phyloP scores from a whole-genome alignment of 2,113 vertebrate genomes.

The Ranitomeya variabilis region DNA sequence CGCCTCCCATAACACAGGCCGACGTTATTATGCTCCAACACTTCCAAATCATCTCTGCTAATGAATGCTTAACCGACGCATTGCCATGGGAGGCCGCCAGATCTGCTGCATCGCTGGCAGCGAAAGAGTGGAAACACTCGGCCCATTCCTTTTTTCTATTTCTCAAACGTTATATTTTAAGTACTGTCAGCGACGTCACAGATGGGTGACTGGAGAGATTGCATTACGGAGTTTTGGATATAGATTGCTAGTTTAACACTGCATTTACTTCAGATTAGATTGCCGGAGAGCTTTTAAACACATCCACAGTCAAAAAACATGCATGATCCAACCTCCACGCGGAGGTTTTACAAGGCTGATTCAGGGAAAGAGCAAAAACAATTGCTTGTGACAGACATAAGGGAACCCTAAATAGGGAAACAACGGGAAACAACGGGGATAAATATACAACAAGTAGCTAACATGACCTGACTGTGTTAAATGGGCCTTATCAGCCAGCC shows the following conservation, averaged over 20 bases:
- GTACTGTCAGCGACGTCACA: conserved; percentile 23
- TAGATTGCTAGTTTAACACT: conserved; percentile 24
- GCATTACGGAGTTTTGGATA: conserved; percentile 32
- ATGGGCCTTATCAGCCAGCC: conserved; percentile 75
- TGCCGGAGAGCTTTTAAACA: neutral
- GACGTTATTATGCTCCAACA: conserved; percentile 51
- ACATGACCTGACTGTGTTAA: conserved; percentile 72
- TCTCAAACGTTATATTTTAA: conserved; percentile 37
- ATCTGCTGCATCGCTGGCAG: neutral
- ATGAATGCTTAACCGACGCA: conserved; percentile 52
- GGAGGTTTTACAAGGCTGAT: neutral
- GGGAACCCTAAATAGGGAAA: conserved; percentile 42
- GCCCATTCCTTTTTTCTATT: neutral
- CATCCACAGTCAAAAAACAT: neutral
- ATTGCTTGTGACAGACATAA: conserved; percentile 49
- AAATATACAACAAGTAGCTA: conserved; percentile 54
- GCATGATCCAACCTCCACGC: neutral
- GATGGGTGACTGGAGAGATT: conserved; percentile 36
- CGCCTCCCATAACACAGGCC: conserved; percentile 52
- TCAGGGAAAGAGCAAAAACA: conserved; percentile 23
- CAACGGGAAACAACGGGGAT: conserved; percentile 52
- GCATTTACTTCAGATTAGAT: conserved; percentile 26
- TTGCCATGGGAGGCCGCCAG: conserved; percentile 8
- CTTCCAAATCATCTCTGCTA: conserved; percentile 56
- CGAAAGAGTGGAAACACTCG: neutral